Percentiles rank a stretch among this genome's conserved stretches.
phyloP scores from a whole-genome alignment of 2,888 invertebrate species.

The Idaea biselata region DNA sequence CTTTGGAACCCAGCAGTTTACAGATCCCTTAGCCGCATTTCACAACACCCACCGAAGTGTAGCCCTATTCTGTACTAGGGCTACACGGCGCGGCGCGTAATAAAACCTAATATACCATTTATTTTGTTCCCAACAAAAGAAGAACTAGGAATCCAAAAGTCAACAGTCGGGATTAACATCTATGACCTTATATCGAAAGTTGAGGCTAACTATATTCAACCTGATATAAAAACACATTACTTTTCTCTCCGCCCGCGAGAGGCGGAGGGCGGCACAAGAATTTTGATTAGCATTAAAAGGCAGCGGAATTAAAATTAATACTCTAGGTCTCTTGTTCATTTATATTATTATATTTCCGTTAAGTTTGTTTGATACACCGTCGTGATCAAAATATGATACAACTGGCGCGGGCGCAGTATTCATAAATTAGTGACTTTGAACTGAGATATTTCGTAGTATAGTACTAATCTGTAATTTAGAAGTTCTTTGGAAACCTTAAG shows the following conservation, averaged over 20 bases:
- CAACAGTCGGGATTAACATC: conserved; percentile 3
- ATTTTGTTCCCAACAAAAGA: too few species aligned
- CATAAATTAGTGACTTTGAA: neutral
- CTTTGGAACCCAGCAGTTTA: too few species aligned
- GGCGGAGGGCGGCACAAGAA: neutral
- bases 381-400: neutral
- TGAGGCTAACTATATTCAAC: neutral
- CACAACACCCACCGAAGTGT: too few species aligned
- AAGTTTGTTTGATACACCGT: neutral
- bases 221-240: neutral
- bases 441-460: too few species aligned
- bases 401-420: neutral
- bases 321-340: neutral
- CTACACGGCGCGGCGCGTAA: too few species aligned
- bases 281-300: conserved; percentile 1
- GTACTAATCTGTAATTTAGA: too few species aligned
- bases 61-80: too few species aligned
- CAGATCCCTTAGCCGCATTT: too few species aligned
- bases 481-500: neutral
- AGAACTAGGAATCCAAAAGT: too few species aligned
- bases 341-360: neutral
- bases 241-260: neutral
- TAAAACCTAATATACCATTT: too few species aligned
- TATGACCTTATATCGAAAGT: conserved; percentile 12
- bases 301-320: neutral